Base-by-base conservation (phyloP, 1,140 invertebrate species). In the Chlorops oryzae region DNA sequence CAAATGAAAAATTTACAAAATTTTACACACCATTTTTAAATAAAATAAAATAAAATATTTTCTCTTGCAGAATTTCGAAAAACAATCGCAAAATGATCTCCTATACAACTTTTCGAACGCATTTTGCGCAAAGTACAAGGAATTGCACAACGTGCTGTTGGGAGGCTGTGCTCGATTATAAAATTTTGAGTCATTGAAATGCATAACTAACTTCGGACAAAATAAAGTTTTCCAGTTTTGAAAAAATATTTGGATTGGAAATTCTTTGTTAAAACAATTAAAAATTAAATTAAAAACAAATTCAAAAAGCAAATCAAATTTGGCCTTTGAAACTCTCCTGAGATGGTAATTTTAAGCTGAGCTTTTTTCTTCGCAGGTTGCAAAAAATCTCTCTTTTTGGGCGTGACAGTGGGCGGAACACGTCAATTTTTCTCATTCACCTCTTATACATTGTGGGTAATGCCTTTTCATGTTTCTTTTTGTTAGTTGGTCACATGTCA, bases 71-170 rank as follows among this genome's bases (percentile, higher is more conserved):
- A 22, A 54, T 13, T 67, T 67, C n/a, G 49, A 59, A 18, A 52
- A 58, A 2, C 67, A 61, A 20, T 50, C 50, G 20, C 64, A 67
- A 48, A 59, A 57, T 49, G 58, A 54, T 37, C 62, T 67, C 32
- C 62, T 65, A 4, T 56, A 64, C n/a, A 64, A 67, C 27, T 67
- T 67, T 12, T 54, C 57, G 13, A 25, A n/a, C 2, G 44, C 61
- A 17, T 67, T 63, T 38, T 67, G 64, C 12, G 50, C 42, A 4
- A 20, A 63, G 17, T 67, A 67, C 18, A 21, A 58, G 28, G 46
- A 43, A 13, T 62, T 59, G 32, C 65, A 59, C 27, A 42, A 65
- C 9, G 55, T 58, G n/a, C n/a, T n/a, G n/a, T n/a, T n/a, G n/a
- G n/a, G n/a, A n/a, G n/a, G n/a, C n/a, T n/a, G n/a, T n/a, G n/a